Evolutionary conservation across 2,888 invertebrate species (phyloP).

Genomic region (Pyralis farinalis): DNA sequence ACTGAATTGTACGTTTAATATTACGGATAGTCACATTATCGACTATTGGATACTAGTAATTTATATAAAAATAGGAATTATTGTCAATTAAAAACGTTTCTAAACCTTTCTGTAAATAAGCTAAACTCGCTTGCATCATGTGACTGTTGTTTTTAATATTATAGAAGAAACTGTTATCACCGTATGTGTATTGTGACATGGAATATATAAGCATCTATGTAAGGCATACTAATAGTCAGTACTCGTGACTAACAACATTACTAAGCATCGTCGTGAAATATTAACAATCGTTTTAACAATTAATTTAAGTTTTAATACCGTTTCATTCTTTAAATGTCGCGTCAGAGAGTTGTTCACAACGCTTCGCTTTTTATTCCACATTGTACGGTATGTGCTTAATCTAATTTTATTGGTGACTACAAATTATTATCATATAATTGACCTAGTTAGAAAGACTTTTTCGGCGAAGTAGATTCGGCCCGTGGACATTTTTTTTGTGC

Average conservation of each 20-base stretch:
- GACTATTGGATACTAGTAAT: constrained; percentile 22
- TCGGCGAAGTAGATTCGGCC: no score
- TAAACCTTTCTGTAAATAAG: constrained; percentile 70
- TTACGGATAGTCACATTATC: constrained; percentile 23
- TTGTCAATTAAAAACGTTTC: constrained; percentile 45
- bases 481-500: no score
- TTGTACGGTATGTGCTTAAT: no score
- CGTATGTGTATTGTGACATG: constrained; percentile 49
- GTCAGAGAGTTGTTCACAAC: constrained; percentile 13
- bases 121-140: constrained; percentile 77
- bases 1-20: constrained; percentile 34
- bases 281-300: constrained; percentile 46
- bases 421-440: no score
- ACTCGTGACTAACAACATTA: constrained; percentile 75
- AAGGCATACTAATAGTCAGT: constrained; percentile 66
- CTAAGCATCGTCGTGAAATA: constrained; percentile 59
- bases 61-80: constrained; percentile 19
- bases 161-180: constrained; percentile 49
- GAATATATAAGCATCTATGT: constrained; percentile 64
- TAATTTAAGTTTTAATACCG: constrained; percentile 28
- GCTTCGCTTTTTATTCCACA: constrained; percentile 15
- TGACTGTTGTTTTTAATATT: constrained; percentile 75
- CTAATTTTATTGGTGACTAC: no score
- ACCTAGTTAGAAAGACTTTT: no score
- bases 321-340: constrained; percentile 24